Base-by-base conservation (phyloP, 2,888 invertebrate species). In the Anthrax anthrax region DNA sequence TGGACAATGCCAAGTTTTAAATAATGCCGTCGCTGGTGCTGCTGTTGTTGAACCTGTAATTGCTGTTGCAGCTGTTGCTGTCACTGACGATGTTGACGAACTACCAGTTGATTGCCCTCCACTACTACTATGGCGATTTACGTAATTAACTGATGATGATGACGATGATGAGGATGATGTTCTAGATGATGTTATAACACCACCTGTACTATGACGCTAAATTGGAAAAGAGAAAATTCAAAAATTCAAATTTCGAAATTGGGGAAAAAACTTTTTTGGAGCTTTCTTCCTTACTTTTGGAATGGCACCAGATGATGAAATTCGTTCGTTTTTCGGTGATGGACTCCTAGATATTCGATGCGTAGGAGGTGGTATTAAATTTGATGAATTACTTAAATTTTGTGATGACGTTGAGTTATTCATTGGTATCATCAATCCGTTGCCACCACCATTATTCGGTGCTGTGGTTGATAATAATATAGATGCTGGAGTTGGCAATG, bases 1-100 rank as follows among this genome's bases (percentile, higher is more conserved):
- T 37, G 78, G 73, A 58, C 88, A 89, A 51, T 84, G 77, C 87
- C 87, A 87, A 48, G 77, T 74, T 39, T 67, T 61, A 1, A 60
- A 49, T 12, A 70, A 53, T 8, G 36, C 16, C 16, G 36, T 23
- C 23, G 52, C 53, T 43, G 52, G 50, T n/a, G n/a, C n/a, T n/a
- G n/a, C n/a, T n/a, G 37, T 54, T 55, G n/a, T n/a, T n/a, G n/a
- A n/a, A n/a, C n/a, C n/a, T n/a, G n/a, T n/a, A n/a, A 52, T 54
- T 56, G 47, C 54, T 55, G 34, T 57, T 56, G 43, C 62, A 61
- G 18, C 56, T 55, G 50, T 58, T 56, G 18, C 47, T 39, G 39
- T 62, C n/a, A n/a, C n/a, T n/a, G n/a, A n/a, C n/a, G 70, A 52
- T 32, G 52, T 49, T 39, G 55, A 52, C 23, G 51, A 52, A 43